A percentile compares a stretch with the other conserved stretches of the same genome.
Evolutionary conservation across 2,113 vertebrate genomes (phyloP).

Genomic region (Syngnathus floridae): DNA sequence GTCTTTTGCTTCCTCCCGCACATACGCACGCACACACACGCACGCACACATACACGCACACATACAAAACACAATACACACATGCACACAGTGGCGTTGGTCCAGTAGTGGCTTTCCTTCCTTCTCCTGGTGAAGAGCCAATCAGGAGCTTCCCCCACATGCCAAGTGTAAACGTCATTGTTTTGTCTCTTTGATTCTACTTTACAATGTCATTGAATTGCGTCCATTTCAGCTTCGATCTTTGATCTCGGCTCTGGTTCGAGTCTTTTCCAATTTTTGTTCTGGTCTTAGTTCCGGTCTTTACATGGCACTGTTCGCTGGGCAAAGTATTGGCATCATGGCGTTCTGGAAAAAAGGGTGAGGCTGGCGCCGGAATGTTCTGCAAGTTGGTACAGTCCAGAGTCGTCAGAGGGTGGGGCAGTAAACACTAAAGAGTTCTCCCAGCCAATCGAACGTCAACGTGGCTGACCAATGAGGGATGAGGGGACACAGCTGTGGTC

Average conservation of each 20-base stretch:
- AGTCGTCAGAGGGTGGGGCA: slow-evolving; percentile 51
- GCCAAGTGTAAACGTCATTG: slow-evolving; percentile 28
- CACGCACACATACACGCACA: slow-evolving; percentile 9
- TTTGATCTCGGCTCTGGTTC: slow-evolving; percentile 53
- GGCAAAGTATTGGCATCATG: slow-evolving; percentile 54
- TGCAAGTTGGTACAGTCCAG: slow-evolving; percentile 54
- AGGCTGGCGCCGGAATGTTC: slow-evolving; percentile 62
- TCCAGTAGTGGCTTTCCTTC: slow-evolving; percentile 58
- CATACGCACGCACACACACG: no score
- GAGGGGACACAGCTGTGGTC: neutral
- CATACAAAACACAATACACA: slow-evolving; percentile 16
- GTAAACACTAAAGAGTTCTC: slow-evolving; percentile 54
- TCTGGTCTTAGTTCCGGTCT: slow-evolving; percentile 41
- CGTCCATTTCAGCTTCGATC: slow-evolving; percentile 35
- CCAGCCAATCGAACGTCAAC: slow-evolving; percentile 44
- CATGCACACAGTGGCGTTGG: slow-evolving; percentile 45
- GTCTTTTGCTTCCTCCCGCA: slow-evolving; percentile 34
- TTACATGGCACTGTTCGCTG: slow-evolving; percentile 60
- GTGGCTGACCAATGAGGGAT: slow-evolving; percentile 35
- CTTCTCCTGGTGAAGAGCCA: slow-evolving; percentile 39
- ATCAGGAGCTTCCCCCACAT: slow-evolving; percentile 28
- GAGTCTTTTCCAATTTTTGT: slow-evolving; percentile 37
- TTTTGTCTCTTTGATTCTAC: slow-evolving; percentile 38
- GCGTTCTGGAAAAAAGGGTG: neutral
- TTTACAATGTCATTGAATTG: slow-evolving; percentile 58